A percentile compares a stretch with the other conserved stretches of the same genome.
phyloP scores from a whole-genome alignment of 2,888 invertebrate species.

The Allolobophora icterica region DNA sequence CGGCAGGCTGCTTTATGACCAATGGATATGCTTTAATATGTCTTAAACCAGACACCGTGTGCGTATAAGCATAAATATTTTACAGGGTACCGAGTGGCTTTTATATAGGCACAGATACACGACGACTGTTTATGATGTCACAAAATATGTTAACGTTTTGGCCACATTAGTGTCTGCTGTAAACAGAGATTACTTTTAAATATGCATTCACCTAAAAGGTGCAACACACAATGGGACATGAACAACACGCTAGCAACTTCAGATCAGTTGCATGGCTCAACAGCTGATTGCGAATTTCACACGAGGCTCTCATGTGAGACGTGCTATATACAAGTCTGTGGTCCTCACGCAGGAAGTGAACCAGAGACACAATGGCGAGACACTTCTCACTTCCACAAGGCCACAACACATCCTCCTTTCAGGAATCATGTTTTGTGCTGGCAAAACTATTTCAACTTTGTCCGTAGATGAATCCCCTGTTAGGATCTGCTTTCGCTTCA shows the following conservation, averaged over 20 bases:
- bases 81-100: too few species aligned
- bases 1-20: too few species aligned
- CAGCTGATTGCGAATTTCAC: background rate
- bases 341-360: background rate
- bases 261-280: background rate
- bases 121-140: background rate
- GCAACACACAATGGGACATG: background rate
- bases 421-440: background rate
- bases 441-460: background rate
- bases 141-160: background rate
- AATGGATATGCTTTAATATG: too few species aligned
- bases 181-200: background rate
- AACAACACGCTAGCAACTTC: background rate
- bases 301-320: background rate
- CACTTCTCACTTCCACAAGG: background rate
- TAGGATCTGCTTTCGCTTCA: background rate
- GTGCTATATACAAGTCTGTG: background rate
- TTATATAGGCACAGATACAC: too few species aligned
- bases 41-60: too few species aligned
- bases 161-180: background rate
- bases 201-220: background rate
- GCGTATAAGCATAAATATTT: too few species aligned
- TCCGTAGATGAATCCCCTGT: background rate
- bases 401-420: background rate
- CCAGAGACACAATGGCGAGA: background rate